A percentile compares a stretch with the other conserved stretches of the same genome.
These are phyloP conservation scores for Chiloscyllium punctatum DNA, from an alignment of 2,797 vertebrate species.

Conservation along the genomic window DNA sequence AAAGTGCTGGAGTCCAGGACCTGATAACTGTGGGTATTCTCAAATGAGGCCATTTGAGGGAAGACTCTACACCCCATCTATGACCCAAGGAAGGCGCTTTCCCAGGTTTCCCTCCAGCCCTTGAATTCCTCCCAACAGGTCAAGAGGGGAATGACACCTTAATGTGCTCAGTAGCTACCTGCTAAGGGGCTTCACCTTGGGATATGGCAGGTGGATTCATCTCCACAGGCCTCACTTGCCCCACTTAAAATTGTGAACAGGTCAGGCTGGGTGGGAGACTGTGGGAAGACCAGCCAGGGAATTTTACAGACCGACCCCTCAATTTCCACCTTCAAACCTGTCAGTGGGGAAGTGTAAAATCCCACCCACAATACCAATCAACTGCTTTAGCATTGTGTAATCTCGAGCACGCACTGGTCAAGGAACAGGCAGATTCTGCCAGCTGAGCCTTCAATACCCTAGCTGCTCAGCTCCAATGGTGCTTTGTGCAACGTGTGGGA, in stretches of 20 bases:
- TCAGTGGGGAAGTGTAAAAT: neutral
- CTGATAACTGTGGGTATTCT: neutral
- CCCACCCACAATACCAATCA: neutral
- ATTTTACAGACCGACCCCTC: too few relatives aligned
- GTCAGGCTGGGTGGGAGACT: too few relatives aligned
- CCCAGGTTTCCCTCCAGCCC: too few relatives aligned
- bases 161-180: too few relatives aligned
- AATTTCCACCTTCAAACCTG: neutral
- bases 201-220: too few relatives aligned
- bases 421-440: neutral
- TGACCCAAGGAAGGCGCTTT: neutral
- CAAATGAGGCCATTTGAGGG: neutral
- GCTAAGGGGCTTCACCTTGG: too few relatives aligned
- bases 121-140: too few relatives aligned
- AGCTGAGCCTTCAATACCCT: neutral
- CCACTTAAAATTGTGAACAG: too few relatives aligned
- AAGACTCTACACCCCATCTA: neutral
- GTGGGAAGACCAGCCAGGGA: too few relatives aligned
- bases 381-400: neutral
- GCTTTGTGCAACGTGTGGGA: neutral
- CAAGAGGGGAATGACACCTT: too few relatives aligned
- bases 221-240: too few relatives aligned
- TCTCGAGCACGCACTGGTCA: neutral
- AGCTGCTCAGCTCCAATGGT: neutral
- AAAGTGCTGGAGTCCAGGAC: too few relatives aligned